These are phyloP conservation scores for Lepidochitona cinerea DNA, from an alignment of 2,888 invertebrate species.

Conservation along the genomic window DNA sequence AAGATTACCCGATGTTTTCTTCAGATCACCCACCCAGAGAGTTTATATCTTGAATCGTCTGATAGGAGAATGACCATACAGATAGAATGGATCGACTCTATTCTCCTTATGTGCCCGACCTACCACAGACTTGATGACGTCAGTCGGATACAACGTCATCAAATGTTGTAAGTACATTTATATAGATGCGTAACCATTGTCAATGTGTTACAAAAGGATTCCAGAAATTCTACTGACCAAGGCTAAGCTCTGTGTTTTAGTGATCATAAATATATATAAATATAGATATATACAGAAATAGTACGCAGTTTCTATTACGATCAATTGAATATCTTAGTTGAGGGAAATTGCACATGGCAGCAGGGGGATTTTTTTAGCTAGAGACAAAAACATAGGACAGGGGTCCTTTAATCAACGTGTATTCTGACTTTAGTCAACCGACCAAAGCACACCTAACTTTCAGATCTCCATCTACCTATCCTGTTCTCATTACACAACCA, in stretches of 20 bases:
- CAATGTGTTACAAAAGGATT: no score
- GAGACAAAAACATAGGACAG: no score
- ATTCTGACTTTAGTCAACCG: no score
- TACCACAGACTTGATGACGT: conserved; percentile 89
- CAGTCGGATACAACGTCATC: conserved; percentile 83
- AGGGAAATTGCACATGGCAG: not conserved
- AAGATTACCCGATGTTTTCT: conserved; percentile 45
- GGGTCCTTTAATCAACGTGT: no score
- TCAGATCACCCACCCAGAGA: conserved; percentile 76
- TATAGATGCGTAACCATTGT: no score
- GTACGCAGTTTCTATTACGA: no score
- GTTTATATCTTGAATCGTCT: conserved; percentile 81
- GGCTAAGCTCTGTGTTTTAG: not conserved
- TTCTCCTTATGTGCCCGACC: conserved; percentile 84
- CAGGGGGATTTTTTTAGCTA: no score
- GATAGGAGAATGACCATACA: conserved; percentile 81
- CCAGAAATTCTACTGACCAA: no score
- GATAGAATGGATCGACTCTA: conserved; percentile 87
- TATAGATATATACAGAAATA: no score
- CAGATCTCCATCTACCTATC: no score
- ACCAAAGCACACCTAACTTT: no score
- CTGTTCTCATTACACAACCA: no score
- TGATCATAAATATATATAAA: not conserved
- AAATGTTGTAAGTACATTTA: conserved; percentile 79
- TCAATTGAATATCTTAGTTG: not conserved